Conservation (phyloP, 2,888 invertebrate species). For the Drosophila fulvimacula region DNA sequence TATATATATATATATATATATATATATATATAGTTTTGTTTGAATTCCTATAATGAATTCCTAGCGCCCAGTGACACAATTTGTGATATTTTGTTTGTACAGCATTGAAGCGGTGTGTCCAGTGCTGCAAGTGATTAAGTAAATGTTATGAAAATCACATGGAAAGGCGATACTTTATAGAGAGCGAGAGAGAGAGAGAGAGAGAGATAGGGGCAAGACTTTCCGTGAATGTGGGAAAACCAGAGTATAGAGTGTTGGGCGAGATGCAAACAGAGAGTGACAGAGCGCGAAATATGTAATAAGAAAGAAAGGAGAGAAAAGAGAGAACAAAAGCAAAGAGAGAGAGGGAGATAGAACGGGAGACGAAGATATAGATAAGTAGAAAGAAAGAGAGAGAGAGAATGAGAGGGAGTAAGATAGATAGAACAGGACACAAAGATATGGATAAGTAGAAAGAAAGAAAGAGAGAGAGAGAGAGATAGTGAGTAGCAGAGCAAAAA, state of each 20-base stretch:
- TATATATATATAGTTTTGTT: background rate
- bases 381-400: too few relatives aligned
- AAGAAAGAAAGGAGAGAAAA: too few relatives aligned
- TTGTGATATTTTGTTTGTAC: background rate
- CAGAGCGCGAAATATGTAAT: background rate
- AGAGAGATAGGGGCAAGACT: background rate
- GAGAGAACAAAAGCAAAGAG: too few relatives aligned
- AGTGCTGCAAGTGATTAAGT: background rate
- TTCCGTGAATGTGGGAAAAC: background rate
- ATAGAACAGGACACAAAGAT: too few relatives aligned
- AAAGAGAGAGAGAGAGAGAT: background rate
- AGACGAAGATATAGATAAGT: too few relatives aligned
- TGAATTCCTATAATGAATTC: background rate
- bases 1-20: background rate
- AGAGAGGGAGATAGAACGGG: too few relatives aligned
- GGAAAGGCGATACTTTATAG: background rate
- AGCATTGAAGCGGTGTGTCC: background rate
- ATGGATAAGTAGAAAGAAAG: background rate
- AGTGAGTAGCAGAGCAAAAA: too few relatives aligned
- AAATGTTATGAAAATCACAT: constrained; percentile 3
- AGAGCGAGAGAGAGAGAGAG: background rate
- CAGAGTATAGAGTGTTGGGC: background rate
- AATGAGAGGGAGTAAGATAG: background rate
- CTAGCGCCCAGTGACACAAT: background rate
- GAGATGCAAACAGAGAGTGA: background rate